A percentile compares a stretch with the other conserved stretches of the same genome.
These are phyloP conservation scores for Sitta europaea DNA, from an alignment of 2,113 vertebrate genomes.

Conservation along the genomic window DNA sequence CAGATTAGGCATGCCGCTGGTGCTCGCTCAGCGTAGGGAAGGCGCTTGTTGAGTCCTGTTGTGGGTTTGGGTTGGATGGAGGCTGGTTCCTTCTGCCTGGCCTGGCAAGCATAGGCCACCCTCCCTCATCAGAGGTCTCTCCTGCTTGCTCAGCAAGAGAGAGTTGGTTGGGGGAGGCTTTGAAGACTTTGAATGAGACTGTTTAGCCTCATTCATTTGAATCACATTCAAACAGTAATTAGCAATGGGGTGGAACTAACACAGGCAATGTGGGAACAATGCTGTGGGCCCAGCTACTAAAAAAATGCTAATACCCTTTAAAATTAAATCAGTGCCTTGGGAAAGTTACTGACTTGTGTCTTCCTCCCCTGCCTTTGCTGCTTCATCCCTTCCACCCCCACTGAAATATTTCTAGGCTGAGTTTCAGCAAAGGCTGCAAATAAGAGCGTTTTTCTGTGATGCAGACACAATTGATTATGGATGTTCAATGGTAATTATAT, in stretches of 20 bases:
- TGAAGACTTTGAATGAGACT: background rate
- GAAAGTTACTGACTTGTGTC: background rate
- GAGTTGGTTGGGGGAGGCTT: background rate
- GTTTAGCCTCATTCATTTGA: too few relatives aligned
- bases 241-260: slow-evolving; percentile 36
- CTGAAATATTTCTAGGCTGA: background rate
- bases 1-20: background rate
- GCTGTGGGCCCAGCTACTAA: background rate
- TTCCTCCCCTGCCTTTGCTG: background rate
- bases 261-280: background rate
- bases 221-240: slow-evolving; percentile 33
- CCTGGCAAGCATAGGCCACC: background rate
- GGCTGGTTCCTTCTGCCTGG: background rate
- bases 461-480: background rate
- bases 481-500: background rate
- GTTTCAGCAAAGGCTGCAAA: background rate
- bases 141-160: slow-evolving; percentile 21
- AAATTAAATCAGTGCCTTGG: slow-evolving; percentile 21
- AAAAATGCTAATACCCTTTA: slow-evolving; percentile 6
- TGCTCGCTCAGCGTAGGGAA: background rate
- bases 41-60: background rate
- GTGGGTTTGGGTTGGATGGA: background rate
- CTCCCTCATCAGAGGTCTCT: background rate
- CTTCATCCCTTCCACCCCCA: background rate
- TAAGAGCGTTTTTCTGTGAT: background rate